Conservation (phyloP, 2,113 vertebrate species). For the Anguilla rostrata region DNA sequence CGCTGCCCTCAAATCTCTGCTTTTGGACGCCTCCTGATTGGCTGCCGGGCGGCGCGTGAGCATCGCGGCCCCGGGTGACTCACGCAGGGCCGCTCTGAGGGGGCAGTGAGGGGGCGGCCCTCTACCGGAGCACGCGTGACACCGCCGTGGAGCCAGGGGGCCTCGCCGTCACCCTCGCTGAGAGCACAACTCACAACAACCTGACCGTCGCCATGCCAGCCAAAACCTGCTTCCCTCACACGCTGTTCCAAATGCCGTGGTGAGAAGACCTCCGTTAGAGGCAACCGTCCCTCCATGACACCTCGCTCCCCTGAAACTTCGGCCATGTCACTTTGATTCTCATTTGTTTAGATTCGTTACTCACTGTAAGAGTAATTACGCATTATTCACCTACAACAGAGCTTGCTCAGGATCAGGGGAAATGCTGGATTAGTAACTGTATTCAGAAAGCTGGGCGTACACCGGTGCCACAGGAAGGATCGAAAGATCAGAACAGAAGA, state of each 20-base stretch:
- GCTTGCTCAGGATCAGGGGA: neutral
- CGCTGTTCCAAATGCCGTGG: neutral
- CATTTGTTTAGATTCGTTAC: neutral
- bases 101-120: neutral
- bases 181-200: neutral
- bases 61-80: neutral
- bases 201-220: too few species aligned
- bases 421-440: neutral
- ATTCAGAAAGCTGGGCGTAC: neutral
- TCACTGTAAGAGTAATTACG: neutral
- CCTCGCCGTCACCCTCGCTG: neutral
- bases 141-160: neutral
- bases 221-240: neutral
- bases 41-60: slow-evolving; percentile 21
- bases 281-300: neutral
- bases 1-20: slow-evolving; percentile 47
- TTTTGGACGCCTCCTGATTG: slow-evolving; percentile 51
- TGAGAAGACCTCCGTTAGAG: neutral
- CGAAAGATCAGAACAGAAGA: neutral
- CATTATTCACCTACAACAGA: neutral
- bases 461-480: neutral
- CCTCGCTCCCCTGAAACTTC: neutral
- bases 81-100: neutral
- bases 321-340: neutral
- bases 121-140: neutral